phyloP scores from a whole-genome alignment of 2,113 vertebrate species.

The Perca schrenkii region DNA sequence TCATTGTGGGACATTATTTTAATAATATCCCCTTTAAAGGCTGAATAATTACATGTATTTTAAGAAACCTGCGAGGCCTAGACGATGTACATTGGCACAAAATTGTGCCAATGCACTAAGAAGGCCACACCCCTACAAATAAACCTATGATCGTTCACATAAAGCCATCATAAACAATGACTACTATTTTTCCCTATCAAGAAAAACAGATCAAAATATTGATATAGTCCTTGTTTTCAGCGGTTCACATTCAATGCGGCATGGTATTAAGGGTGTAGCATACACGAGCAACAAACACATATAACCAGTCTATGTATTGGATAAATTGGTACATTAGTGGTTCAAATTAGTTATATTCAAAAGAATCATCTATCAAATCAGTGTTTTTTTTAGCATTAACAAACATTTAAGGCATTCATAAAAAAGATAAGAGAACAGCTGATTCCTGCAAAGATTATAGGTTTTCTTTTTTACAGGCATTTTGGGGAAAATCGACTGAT shows the following conservation, averaged over 20 bases:
- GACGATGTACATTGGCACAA: background rate
- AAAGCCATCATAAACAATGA: background rate
- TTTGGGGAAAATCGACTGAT: background rate
- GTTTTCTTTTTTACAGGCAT: constrained; percentile 4
- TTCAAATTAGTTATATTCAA: background rate
- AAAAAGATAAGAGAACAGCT: background rate
- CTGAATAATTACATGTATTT: constrained; percentile 1
- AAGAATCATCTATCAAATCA: background rate
- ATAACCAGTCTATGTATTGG: background rate
- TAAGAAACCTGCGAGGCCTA: constrained; percentile 2
- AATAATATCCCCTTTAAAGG: background rate
- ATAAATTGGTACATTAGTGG: background rate
- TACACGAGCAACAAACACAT: background rate
- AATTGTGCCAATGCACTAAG: constrained; percentile 20
- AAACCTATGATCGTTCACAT: constrained; percentile 19
- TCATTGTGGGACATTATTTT: background rate
- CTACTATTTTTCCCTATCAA: background rate
- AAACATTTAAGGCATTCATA: background rate
- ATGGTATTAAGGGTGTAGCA: constrained; percentile 26
- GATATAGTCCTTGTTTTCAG: background rate
- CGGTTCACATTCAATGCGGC: background rate
- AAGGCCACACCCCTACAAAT: constrained; percentile 49
- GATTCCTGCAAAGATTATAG: background rate
- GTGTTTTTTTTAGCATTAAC: background rate
- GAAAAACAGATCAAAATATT: constrained; percentile 16